These are phyloP conservation scores for Chloroceryle amazona DNA, from an alignment of 2,797 vertebrate species.

Conservation along the genomic window DNA sequence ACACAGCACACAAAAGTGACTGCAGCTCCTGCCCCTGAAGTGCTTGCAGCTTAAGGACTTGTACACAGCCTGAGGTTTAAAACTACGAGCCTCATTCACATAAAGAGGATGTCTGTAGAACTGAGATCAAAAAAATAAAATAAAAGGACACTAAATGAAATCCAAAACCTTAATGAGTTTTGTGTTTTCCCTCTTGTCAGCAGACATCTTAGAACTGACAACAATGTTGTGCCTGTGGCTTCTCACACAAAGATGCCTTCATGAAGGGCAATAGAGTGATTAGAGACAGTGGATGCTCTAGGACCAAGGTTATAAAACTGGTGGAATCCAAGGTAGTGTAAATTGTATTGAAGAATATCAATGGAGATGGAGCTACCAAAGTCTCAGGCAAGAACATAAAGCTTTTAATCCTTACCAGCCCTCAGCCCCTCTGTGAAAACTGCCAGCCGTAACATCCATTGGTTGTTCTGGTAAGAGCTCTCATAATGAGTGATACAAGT, in stretches of 20 bases:
- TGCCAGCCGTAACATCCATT: neutral
- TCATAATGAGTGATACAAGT: neutral
- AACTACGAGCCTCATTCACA: fast-evolving
- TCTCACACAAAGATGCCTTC: neutral
- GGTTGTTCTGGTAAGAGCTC: neutral
- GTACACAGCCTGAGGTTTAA: neutral
- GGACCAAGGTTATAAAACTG: neutral
- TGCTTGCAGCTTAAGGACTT: neutral
- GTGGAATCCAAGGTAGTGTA: neutral
- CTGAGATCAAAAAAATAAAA: neutral
- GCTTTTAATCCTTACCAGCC: neutral
- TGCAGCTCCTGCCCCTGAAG: neutral
- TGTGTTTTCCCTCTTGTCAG: neutral
- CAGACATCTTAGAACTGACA: neutral
- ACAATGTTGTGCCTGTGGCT: neutral
- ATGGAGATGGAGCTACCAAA: neutral
- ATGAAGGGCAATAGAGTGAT: neutral
- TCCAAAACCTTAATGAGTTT: neutral
- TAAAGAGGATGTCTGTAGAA: neutral
- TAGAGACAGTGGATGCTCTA: neutral
- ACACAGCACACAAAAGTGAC: neutral
- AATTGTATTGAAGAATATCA: neutral
- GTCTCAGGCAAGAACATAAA: neutral
- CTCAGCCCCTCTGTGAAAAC: neutral
- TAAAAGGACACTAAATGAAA: neutral